Evolutionary conservation across 2,113 vertebrate genomes (phyloP), one percentile per base, ranked within the genome.

Genomic region (Cyanoliseus patagonus): DNA sequence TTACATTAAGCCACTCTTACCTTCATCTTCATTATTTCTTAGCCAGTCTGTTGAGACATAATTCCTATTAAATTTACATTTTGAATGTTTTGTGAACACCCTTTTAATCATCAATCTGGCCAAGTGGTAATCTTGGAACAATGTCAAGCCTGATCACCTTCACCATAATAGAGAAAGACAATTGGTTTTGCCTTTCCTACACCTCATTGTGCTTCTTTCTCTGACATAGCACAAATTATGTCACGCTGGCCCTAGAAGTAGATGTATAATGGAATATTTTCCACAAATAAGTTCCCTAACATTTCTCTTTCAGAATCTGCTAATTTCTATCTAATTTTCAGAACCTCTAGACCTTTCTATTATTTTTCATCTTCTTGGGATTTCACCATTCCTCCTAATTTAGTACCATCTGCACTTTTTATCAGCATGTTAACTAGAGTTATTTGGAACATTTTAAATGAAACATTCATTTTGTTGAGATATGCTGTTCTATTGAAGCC

Each of bases 391-490:
- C 39, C 55, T 95, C 44, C 55, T 77, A 70, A 90, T 95, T 95
- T 86, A 82, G 77, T 88, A 95, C 95, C 94, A 94, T 95, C 92
- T 96, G 94, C 95, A 94, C 83, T 94, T 93, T 93, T 90, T 62
- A 94, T 94, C 81, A 91, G 92, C 88, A 66, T 84, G 62, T 57
- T 95, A 91, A 80, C 94, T 87, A 52, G 77, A 91, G 24, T 79
- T 89, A 31, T 86, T 96, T 87, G 74, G 70, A 92, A 83, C 57
- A 80, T 83, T 91, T 95, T 82, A 73, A 86, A 95, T 87, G 78
- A 87, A 96, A 96, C 27, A 4, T 79, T 94, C 85, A 61, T 94
- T 95, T 96, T 94, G 47, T 87, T 64, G 52, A 83, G 35, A 73
- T 89, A 83, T 25, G n/a, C 76, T 79, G 24, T 87, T 94, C 87